Percentiles rank a stretch among this genome's conserved stretches.
Conservation (phyloP, 2,888 invertebrate genomes). For the Xestia ashworthii region DNA sequence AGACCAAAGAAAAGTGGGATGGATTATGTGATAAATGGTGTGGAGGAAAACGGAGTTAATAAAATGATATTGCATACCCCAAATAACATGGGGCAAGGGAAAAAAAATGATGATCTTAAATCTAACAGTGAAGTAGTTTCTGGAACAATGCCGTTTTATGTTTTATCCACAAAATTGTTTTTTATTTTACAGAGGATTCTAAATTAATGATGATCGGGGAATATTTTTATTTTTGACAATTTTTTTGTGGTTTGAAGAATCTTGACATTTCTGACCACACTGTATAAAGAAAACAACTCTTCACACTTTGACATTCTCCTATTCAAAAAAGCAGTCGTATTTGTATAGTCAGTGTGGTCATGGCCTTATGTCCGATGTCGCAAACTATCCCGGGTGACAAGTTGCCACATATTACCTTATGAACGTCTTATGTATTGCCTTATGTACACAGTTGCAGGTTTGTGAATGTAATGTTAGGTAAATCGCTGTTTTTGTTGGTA, state of each 20-base stretch:
- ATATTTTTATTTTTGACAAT: background rate
- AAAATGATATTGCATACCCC: no score
- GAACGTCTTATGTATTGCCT: constrained; percentile 45
- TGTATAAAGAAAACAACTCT: constrained; percentile 21
- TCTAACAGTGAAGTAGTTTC: no score
- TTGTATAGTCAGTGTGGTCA: constrained; percentile 54
- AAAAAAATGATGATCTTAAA: no score
- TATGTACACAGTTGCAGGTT: constrained; percentile 34
- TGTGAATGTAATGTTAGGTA: constrained; percentile 46
- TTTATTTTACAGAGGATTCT: no score
- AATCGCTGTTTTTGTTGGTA: constrained; percentile 15
- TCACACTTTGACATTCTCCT: constrained; percentile 43
- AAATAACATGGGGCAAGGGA: no score
- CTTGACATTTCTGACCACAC: background rate
- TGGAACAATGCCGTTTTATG: no score
- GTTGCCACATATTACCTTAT: constrained; percentile 60
- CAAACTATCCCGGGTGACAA: constrained; percentile 56
- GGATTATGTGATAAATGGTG: no score
- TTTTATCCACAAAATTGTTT: no score
- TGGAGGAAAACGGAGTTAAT: no score
- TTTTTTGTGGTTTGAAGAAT: background rate
- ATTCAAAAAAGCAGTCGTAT: constrained; percentile 23
- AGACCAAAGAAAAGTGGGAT: no score
- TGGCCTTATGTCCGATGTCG: constrained; percentile 56
- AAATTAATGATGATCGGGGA: no score